Base-by-base conservation (phyloP, 2,888 invertebrate genomes). In the Lochmaea capreae region DNA sequence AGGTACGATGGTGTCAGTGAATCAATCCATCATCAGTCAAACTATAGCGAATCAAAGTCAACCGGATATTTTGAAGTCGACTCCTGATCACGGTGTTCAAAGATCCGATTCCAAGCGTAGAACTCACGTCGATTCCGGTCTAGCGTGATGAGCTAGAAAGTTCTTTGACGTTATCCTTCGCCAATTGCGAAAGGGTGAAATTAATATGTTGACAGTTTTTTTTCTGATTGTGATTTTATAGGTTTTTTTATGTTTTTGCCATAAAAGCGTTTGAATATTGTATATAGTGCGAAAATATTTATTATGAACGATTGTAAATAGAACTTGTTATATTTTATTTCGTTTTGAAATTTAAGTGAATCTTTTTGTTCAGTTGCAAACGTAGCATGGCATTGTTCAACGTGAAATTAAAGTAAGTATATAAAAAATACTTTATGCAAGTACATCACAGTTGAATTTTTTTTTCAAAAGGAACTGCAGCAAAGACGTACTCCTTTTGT, bases 1-100 rank as follows among this genome's bases (percentile, higher is more conserved):
- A 75, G 87, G 87, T 43, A 87, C 87, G 0, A 86, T 87, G 84
- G 87, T 87, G 5, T 87, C 87, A 0, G 87, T 87, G 3, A 87
- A 86, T 75, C 87, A 87, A 74, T 86, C 87, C 42, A 83, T 86
- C 42, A 85, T 87, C 65, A 86, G 84, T 79, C 86, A 86, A 78
- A 83, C 86, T 11, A 83, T 86, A 58, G 84, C 83, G 22, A 85
- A 85, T 81, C 79, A 85, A 72, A 84, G 81, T 67, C 94, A 95
- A 85, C 95, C 95, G 2, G 95, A 95, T 84, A 95, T 95, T 80
- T 87, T 95, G 58, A 95, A 95, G 85, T 95, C 95, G 14, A 95
- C 95, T 3, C 95, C 95, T 9, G 95, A 95, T 85, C 95, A 95
- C 85, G 83, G 84, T 14, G 85, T 89, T 62, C 88, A 88, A 77